phyloP scores from a whole-genome alignment of 2,888 invertebrate genomes.

The Agrotis exclamationis region DNA sequence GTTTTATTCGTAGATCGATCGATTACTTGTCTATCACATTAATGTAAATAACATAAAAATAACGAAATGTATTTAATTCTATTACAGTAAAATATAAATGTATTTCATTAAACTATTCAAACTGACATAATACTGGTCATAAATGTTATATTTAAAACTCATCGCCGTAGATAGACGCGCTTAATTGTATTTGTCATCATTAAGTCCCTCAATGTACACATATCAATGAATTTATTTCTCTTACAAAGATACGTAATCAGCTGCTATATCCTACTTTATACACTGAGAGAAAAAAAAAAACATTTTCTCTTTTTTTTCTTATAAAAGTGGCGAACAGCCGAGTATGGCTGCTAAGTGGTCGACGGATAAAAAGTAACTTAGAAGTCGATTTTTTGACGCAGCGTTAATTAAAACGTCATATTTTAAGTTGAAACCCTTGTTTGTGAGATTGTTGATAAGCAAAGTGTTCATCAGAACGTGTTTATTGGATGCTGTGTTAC shows the following conservation, averaged over 20 bases:
- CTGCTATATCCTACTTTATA: constrained; percentile 63
- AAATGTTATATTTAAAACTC: constrained; percentile 12
- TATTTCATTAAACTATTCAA: constrained; percentile 1
- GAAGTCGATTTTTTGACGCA: constrained; percentile 67
- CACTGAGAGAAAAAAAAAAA: background rate
- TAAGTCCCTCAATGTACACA: constrained; percentile 62
- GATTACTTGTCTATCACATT: background rate
- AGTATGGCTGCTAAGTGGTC: constrained; percentile 59
- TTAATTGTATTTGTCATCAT: constrained; percentile 71
- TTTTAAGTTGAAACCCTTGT: constrained; percentile 70
- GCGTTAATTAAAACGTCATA: constrained; percentile 74
- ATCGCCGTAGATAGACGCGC: constrained; percentile 1
- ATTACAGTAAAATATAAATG: too few species aligned
- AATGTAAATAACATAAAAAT: background rate
- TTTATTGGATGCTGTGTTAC: constrained; percentile 36
- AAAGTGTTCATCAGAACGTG: constrained; percentile 45
- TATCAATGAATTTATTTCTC: constrained; percentile 68
- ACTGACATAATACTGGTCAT: background rate
- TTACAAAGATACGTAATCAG: constrained; percentile 64
- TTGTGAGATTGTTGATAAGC: constrained; percentile 56
- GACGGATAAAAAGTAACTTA: constrained; percentile 68
- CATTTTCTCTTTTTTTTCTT: constrained; percentile 30
- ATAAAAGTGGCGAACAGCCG: constrained; percentile 47
- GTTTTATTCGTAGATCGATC: constrained; percentile 7
- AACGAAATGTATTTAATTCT: background rate